Evolutionary conservation across 92 coral and sea anemone genomes (phyloP), one percentile per base, ranked within the genome.

Genomic region (Zoanthus solanderi): DNA sequence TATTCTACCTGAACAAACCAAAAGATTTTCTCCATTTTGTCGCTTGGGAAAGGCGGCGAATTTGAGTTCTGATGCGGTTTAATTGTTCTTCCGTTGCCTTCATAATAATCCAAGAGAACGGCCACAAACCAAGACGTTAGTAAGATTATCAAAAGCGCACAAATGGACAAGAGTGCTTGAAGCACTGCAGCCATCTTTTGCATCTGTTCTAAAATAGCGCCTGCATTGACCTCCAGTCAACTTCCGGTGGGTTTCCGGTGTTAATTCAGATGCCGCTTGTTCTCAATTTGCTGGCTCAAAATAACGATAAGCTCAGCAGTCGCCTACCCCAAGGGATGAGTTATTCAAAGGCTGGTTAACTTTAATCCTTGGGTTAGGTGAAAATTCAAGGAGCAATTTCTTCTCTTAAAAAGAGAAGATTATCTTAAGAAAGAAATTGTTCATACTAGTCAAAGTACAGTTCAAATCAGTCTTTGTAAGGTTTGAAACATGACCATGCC

Each of bases 1-100:
- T 44, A 44, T 74, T 92, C 65, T 72, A 95, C 98, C 98, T 95
- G 98, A 30, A 95, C 90, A 85, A 96, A 93, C 99, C 99, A 96
- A 88, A 96, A 95, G 9, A 96, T 58, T 52, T 95, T 96, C 17
- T 96, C 93, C 93, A 95, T 78, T 83, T 89, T 90, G 50, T 88
- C 96, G 83, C 90, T 94, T 23, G 98, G 98, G 87, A 90, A 93
- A 52, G 99, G 98, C 78, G 93, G 95, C 47, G 84, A 69, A 84
- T 94, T 78, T 71, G 96, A 84, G 31, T 88, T 78, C 73, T 79
- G 88, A 76, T 95, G 99, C 7, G 89, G 89, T 47, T 86, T 90
- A 30, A 92, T 81, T 73, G 83, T 84, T 75, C 82, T 87, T 8
- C 99, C 99, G 72, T 92, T 89, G 37, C 97, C 98, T 10, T 91